Evolutionary conservation across 2,888 invertebrate species (phyloP).

Genomic region (Cheilosia vernalis): DNA sequence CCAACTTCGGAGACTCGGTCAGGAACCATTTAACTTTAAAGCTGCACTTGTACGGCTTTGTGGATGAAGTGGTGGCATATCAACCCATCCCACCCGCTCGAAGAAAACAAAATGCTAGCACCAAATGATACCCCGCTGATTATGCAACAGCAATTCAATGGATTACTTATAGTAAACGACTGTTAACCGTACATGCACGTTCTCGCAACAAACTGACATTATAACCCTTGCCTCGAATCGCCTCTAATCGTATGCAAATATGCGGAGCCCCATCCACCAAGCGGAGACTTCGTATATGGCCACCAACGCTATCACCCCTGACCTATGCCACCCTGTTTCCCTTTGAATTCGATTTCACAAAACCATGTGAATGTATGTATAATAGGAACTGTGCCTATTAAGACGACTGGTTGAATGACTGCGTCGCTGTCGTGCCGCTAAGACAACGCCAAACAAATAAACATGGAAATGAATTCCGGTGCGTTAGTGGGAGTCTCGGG

Average conservation of each 20-base stretch:
- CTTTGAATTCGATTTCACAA: slow-evolving; percentile 61
- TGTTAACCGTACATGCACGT: slow-evolving; percentile 46
- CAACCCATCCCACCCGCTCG: background rate
- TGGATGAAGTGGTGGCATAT: too few species aligned
- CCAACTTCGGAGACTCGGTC: too few species aligned
- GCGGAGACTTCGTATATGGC: slow-evolving; percentile 31
- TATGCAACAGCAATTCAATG: slow-evolving; percentile 55
- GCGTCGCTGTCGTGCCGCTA: slow-evolving; percentile 2
- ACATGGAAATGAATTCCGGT: slow-evolving; percentile 73
- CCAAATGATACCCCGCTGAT: slow-evolving; percentile 48
- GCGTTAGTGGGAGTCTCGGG: slow-evolving; percentile 72
- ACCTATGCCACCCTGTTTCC: slow-evolving; percentile 63
- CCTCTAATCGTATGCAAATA: slow-evolving; percentile 71
- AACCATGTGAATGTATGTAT: slow-evolving; percentile 67
- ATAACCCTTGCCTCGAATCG: slow-evolving; percentile 20
- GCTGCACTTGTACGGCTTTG: too few species aligned
- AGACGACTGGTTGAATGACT: background rate
- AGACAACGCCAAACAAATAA: slow-evolving; percentile 57
- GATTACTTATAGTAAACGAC: slow-evolving; percentile 15
- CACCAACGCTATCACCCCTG: slow-evolving; percentile 73
- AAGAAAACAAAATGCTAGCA: slow-evolving; percentile 22
- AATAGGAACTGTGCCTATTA: slow-evolving; percentile 28
- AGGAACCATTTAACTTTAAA: too few species aligned
- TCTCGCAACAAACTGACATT: background rate
- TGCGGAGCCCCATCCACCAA: slow-evolving; percentile 42